phyloP scores from a whole-genome alignment of 2,888 invertebrate species.

The Terebella lapidaria region DNA sequence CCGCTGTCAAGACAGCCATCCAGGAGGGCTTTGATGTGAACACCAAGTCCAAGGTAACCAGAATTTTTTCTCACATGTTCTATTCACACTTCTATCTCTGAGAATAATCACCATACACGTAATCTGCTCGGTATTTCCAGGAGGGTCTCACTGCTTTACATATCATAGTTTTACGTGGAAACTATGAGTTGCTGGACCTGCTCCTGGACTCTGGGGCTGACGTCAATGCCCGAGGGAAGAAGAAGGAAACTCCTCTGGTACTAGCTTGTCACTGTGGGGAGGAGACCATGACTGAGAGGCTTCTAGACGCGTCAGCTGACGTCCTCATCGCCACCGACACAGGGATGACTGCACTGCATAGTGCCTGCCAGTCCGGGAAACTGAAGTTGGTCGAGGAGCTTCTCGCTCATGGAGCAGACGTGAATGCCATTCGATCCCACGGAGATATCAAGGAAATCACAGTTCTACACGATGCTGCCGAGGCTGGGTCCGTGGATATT shows the following conservation, averaged over 20 bases:
- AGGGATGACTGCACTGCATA: slow-evolving; percentile 16
- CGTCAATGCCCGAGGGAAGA: slow-evolving; percentile 4
- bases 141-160: slow-evolving; percentile 8
- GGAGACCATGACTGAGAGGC: slow-evolving; percentile 2
- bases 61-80: not conserved
- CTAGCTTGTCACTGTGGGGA: slow-evolving; percentile 8
- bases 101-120: not conserved
- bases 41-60: not conserved
- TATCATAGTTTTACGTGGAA: slow-evolving; percentile 1
- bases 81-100: not conserved
- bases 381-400: slow-evolving; percentile 14
- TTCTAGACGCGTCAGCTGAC: slow-evolving; percentile 11
- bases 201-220: slow-evolving; percentile 12
- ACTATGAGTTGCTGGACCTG: slow-evolving; percentile 4
- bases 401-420: slow-evolving; percentile 14
- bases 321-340: not conserved
- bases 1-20: not conserved
- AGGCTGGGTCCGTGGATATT: slow-evolving; percentile 14
- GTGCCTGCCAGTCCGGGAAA: slow-evolving; percentile 17
- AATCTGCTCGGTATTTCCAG: slow-evolving; percentile 1
- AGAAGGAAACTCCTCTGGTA: slow-evolving; percentile 15
- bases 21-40: not conserved
- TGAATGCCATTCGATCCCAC: slow-evolving; percentile 10
- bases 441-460: slow-evolving; percentile 9
- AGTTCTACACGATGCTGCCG: slow-evolving; percentile 21